These are phyloP conservation scores for Aricia artaxerxes DNA, from an alignment of 2,888 invertebrate species.

Conservation along the genomic window DNA sequence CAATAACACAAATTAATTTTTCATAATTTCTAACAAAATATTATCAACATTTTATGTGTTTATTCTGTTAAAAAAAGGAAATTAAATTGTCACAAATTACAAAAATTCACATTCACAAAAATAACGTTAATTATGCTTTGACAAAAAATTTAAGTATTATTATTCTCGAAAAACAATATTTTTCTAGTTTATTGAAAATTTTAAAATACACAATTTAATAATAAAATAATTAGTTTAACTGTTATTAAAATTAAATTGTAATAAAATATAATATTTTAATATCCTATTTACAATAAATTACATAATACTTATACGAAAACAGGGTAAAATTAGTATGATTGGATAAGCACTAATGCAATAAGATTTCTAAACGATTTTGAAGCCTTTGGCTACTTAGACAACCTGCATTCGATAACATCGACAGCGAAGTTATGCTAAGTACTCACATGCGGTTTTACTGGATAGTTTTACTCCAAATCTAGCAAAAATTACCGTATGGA, in stretches of 20 bases:
- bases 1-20: slow-evolving; percentile 10
- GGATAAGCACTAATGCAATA: not conserved
- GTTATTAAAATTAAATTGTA: not conserved
- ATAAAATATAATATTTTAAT: not conserved
- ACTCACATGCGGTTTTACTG: no score
- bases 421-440: not conserved
- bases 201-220: no score
- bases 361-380: not conserved
- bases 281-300: not conserved
- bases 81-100: no score
- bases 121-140: no score
- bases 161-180: no score
- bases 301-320: not conserved
- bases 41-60: not conserved
- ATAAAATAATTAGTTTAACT: no score
- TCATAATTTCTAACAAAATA: slow-evolving; percentile 28
- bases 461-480: no score
- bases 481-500: no score
- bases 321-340: not conserved
- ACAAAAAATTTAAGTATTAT: no score
- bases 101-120: no score
- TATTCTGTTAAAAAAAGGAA: no score
- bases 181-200: no score
- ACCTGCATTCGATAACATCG: not conserved
- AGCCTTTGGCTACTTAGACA: not conserved